Base-by-base conservation (phyloP, 2,888 invertebrate species). In the Hetaerina titia region DNA sequence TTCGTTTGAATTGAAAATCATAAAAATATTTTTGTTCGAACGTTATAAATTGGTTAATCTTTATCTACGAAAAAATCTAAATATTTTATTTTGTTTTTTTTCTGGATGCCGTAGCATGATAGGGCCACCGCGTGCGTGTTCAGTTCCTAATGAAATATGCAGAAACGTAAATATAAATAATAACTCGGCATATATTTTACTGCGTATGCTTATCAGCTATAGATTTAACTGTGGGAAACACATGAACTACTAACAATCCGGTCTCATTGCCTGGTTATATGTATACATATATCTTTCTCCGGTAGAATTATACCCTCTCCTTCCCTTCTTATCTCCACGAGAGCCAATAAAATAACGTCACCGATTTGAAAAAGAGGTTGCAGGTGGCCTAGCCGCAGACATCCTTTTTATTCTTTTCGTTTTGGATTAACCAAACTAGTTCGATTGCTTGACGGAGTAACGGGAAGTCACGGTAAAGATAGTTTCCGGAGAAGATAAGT, bases 351-450 rank as follows among this genome's bases (percentile, higher is more conserved):
- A 81, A 81, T 31, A 81, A 81, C 81, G 81, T 81, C 81, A 31
- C 81, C 31, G 81, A 81, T 81, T 81, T n/a, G 31, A 81, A 81
- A 69, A 81, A 31, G 81, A 81, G 81, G 81, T 81, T 81, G 81
- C 81, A 81, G 81, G 81, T 81, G 81, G 81, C 81, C 31, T 81
- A 81, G 81, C 31, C n/a, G 81, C 11, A 31, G 81, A 81, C 31
- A 81, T 25, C 11, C 9, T 81, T 81, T 81, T 81, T 81, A 15
- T 81, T 6, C 81, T 81, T 81, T 11, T 81, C 25, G 25, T 81
- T 25, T 81, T 31, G 25, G 31, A 81, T 15, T 11, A 31, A 31
- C 31, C 9, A 13, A 81, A 81, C 81, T 81, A 81, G 81, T 81
- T 31, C 81, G 15, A 81, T 81, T 9, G n/a, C 25, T 81, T 81